Evolutionary conservation across 2,797 vertebrate genomes (phyloP).

Genomic region (Typhlichthys eigenmanni): DNA sequence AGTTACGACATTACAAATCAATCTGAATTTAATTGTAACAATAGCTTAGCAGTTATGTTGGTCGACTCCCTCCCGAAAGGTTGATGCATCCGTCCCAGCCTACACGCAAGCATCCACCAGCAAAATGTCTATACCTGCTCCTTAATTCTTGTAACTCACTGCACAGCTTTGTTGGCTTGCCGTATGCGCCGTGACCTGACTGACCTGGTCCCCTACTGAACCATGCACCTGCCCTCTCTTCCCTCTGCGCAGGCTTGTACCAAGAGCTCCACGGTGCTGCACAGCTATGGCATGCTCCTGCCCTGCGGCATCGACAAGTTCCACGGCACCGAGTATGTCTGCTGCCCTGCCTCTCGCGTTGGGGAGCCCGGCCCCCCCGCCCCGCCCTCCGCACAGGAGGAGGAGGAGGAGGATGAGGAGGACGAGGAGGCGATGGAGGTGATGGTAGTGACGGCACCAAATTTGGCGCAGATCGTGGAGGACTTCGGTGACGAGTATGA

Average conservation of each 20-base stretch:
- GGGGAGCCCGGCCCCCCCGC: slow-evolving; percentile 67
- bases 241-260: slow-evolving; percentile 82
- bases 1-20: too few relatives aligned
- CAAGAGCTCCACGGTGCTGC: slow-evolving; percentile 85
- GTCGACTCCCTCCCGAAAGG: too few relatives aligned
- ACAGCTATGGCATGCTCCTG: slow-evolving; percentile 94
- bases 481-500: slow-evolving; percentile 63
- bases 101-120: neutral
- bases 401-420: slow-evolving; percentile 78
- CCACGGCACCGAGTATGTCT: slow-evolving; percentile 93
- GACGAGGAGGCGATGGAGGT: slow-evolving; percentile 46
- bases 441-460: slow-evolving; percentile 78
- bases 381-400: slow-evolving; percentile 63
- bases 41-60: too few relatives aligned
- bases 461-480: slow-evolving; percentile 73
- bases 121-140: neutral
- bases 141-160: neutral
- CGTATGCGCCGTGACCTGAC: neutral
- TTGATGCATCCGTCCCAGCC: neutral
- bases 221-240: neutral
- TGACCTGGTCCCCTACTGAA: neutral
- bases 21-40: too few relatives aligned
- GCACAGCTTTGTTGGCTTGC: neutral
- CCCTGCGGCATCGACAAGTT: slow-evolving; percentile 94
- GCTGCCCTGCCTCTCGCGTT: slow-evolving; percentile 83